phyloP scores from a whole-genome alignment of 2,797 vertebrate species.

The Mus spretus region DNA sequence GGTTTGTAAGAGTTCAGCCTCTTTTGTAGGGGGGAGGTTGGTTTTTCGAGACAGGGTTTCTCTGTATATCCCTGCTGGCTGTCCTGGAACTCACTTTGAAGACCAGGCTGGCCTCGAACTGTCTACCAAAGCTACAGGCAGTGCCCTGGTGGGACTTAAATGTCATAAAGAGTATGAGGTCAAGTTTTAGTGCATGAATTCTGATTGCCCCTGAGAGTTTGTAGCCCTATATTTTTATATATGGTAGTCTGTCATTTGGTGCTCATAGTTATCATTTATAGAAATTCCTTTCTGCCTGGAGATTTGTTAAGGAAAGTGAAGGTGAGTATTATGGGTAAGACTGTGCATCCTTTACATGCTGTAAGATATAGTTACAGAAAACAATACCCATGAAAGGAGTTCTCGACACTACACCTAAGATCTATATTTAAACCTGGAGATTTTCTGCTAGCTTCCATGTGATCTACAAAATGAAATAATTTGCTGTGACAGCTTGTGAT shows the following conservation, averaged over 20 bases:
- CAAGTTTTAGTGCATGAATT: neutral
- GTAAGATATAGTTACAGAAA: conserved; percentile 51
- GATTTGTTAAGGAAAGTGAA: conserved; percentile 69
- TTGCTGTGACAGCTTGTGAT: conserved; percentile 89
- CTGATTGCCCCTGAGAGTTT: neutral
- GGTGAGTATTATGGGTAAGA: conserved; percentile 65
- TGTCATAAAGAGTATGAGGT: neutral
- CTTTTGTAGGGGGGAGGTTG: neutral
- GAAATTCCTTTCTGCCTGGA: conserved; percentile 65
- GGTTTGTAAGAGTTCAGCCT: neutral
- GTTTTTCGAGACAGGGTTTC: no score
- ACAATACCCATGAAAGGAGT: conserved; percentile 61
- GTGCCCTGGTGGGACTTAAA: neutral
- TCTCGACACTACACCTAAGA: conserved; percentile 79
- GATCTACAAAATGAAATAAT: conserved; percentile 88
- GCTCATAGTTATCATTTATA: conserved; percentile 69
- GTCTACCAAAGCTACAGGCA: neutral
- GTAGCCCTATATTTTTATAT: conserved; percentile 35
- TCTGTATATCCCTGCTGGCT: no score
- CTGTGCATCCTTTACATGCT: conserved; percentile 64
- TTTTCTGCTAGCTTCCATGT: conserved; percentile 85
- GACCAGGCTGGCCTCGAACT: neutral
- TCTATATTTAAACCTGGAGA: conserved; percentile 83
- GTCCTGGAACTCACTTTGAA: no score
- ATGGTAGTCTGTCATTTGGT: conserved; percentile 29